Evolutionary conservation across 2,888 invertebrate species (phyloP), one percentile per base, ranked within the genome.

Genomic region (Anaspis maculata): DNA sequence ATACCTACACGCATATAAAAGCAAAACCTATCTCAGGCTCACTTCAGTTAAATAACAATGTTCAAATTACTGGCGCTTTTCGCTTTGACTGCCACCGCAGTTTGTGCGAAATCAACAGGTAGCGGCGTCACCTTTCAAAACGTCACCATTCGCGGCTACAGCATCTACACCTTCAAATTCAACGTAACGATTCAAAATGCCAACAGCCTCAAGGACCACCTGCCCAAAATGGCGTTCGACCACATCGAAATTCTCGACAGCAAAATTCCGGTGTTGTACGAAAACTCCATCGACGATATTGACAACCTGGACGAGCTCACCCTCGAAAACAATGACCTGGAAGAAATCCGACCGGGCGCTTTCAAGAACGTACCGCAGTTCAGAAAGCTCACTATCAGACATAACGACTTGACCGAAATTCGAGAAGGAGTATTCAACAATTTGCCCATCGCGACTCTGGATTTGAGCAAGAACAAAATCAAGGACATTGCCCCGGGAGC

Each of bases 281-380:
- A 45, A 25, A 43, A 44, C 27, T 48, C 50, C 1, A 37, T 57
- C 10, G 32, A 37, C 2, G 52, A 56, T 33, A 27, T 57, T 9
- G 44, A 46, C 3, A 37, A 40, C 13, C 29, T 57, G 24, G 52
- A 56, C 32, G 55, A 56, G 30, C 33, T 57, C 4, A 43, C 45
- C 7, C 39, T 57, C 2, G 43, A 46, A 24, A 25, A 37, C 21
- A 41, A 45, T 26, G 34, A 37, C 7, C 43, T 54, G 11, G 16
- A 26, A 2, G 45, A 48, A 33, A 49, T 54, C 5, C 36, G 37
- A 39, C 46, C 51, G 9, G 49, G 52, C 7, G 43, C 48, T 4
- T 41, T 54, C 7, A 42, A 42, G 16, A 49, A 50, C 27, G 39
- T 49, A 1, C 43, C 47, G 1, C 21, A 33, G 11, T 22, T 52